phyloP scores from a whole-genome alignment of 2,113 vertebrate genomes.

The Trogon melanurus region DNA sequence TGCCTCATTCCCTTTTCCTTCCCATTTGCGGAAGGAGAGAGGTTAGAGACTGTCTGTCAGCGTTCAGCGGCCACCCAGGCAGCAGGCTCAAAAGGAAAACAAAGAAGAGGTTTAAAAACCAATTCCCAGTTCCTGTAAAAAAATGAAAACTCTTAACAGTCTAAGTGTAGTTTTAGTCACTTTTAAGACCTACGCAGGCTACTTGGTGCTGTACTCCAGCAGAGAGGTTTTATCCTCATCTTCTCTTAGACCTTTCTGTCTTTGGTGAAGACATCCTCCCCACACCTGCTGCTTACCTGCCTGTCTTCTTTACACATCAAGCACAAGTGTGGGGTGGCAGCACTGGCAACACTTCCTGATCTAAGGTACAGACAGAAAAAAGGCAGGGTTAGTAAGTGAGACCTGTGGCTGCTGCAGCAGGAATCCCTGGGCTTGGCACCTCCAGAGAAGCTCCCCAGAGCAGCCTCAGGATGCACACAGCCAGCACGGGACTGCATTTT shows the following conservation, averaged over 20 bases:
- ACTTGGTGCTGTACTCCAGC: not conserved
- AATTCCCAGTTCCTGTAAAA: not conserved
- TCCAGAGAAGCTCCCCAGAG: not conserved
- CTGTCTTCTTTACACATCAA: not conserved
- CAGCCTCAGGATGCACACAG: rapidly evolving
- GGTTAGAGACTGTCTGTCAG: too few species aligned
- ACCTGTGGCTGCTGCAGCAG: rapidly evolving
- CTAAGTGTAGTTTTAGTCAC: not conserved
- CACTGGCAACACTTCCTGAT: not conserved
- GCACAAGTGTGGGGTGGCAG: conserved; percentile 10
- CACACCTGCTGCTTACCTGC: conserved; percentile 16
- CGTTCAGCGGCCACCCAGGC: not conserved
- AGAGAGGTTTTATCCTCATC: not conserved
- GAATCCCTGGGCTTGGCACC: not conserved
- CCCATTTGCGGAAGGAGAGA: too few species aligned
- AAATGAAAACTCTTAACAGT: not conserved
- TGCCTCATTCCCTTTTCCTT: too few species aligned
- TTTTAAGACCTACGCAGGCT: not conserved
- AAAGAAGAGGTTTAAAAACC: not conserved
- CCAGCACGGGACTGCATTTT: not conserved
- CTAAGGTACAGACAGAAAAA: conserved; percentile 20
- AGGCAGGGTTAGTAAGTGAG: not conserved
- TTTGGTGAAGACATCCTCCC: not conserved
- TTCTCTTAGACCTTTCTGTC: not conserved
- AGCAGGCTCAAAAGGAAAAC: not conserved